Base-by-base conservation (phyloP, 2,888 invertebrate species). In the Rapana venosa region DNA sequence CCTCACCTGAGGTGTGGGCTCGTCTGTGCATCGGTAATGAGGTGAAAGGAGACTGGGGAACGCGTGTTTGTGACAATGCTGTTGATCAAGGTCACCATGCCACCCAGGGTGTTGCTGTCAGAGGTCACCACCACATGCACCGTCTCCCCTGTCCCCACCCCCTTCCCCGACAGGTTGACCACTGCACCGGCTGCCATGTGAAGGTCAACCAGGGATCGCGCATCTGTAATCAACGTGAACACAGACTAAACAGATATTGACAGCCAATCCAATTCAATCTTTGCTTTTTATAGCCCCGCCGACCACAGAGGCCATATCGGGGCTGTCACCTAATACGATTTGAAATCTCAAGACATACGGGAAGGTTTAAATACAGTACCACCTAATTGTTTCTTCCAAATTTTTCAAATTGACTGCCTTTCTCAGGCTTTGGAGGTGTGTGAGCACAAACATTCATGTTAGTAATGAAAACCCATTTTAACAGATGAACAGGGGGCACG, bases 41-140 rank as follows among this genome's bases (percentile, higher is more conserved):
- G 92, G 91, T 96, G 95, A 91, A 95, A 96, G 91, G 93, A 93
- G 86, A 96, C 94, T 74, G 96, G 94, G 15, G 92, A 92, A 83
- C 93, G 93, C 13, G 95, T 94, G 92, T 96, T 94, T 85, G 92
- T 92, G 77, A 94, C 91, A 35, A 96, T 94, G 91, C 96, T 96
- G 93, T 96, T 96, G 32, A 96, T 94, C 0, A 95, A 93, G 13
- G 96, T 94, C 2, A 96, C 92, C 93, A 95, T 94, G 11, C 96
- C 96, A 2, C 91, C 91, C 20, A 96, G 74, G 0, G 95, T 94
- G 79, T 94, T 93, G 74, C 94, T 91, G 87, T 95, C 95, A 0
- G 95, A 94, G 17, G 94, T 93, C 4, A 95, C 93, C 89, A 94
- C 94, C 8, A 95, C 94, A 92, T 95, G 94, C 17, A 93, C 88